A percentile compares a stretch with the other conserved stretches of the same genome.
These are phyloP conservation scores for Xerus inauris DNA, from an alignment of 2,113 vertebrate genomes.

Conservation along the genomic window DNA sequence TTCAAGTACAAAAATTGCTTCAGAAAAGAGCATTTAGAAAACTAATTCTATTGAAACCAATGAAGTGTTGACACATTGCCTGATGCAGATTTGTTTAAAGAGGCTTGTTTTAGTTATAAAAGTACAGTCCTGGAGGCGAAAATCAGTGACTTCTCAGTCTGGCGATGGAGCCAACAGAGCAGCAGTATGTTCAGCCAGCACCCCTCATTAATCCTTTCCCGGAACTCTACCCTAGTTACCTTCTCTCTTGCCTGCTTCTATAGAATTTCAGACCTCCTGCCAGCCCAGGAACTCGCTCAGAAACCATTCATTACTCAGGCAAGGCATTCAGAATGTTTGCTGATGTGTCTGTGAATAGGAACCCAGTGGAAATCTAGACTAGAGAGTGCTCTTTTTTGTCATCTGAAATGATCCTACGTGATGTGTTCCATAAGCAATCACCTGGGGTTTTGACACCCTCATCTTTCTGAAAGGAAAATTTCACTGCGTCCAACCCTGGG, in stretches of 20 bases:
- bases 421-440: conserved; percentile 75
- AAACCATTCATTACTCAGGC: conserved; percentile 87
- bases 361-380: conserved; percentile 82
- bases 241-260: conserved; percentile 85
- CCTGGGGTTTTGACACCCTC: conserved; percentile 69
- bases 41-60: conserved; percentile 90
- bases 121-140: conserved; percentile 84
- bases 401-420: conserved; percentile 80
- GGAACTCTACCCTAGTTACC: conserved; percentile 85
- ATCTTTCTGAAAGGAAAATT: conserved; percentile 71
- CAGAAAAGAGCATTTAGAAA: conserved; percentile 88
- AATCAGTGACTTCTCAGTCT: conserved; percentile 85
- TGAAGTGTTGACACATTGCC: conserved; percentile 89
- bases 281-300: conserved; percentile 86
- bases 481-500: conserved; percentile 20
- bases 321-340: conserved; percentile 86
- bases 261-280: conserved; percentile 89
- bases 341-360: conserved; percentile 85
- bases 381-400: conserved; percentile 78
- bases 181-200: conserved; percentile 85
- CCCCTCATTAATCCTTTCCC: conserved; percentile 89
- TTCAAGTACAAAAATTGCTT: conserved; percentile 89
- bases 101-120: conserved; percentile 88
- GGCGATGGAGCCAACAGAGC: conserved; percentile 85
- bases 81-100: conserved; percentile 88